Evolutionary conservation across 2,888 invertebrate genomes (phyloP).

Genomic region (Calliphora vomitoria): DNA sequence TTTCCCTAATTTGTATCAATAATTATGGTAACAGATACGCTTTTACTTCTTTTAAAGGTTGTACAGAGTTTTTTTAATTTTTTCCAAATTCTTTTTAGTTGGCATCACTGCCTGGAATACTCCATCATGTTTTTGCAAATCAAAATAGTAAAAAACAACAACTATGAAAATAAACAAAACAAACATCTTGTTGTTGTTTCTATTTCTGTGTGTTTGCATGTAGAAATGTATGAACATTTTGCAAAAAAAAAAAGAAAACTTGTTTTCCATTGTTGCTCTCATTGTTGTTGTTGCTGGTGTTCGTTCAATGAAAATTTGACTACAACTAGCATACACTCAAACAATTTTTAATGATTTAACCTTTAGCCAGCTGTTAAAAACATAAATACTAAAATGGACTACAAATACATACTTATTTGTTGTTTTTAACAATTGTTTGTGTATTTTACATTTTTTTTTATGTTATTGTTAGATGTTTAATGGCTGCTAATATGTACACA

Average conservation of each 20-base stretch:
- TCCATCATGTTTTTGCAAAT: not conserved
- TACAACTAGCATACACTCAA: not conserved
- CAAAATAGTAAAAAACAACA: not conserved
- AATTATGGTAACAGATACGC: no score
- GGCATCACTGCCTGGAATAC: not conserved
- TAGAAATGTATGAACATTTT: no score
- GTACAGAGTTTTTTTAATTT: no score
- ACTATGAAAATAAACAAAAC: not conserved
- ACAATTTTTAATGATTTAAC: conserved; percentile 46
- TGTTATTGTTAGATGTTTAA: not conserved
- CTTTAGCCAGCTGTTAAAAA: conserved; percentile 25
- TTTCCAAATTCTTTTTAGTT: no score
- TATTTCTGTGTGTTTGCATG: not conserved
- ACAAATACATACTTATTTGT: not conserved
- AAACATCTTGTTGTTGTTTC: not conserved
- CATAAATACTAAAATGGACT: not conserved
- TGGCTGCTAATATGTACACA: not conserved
- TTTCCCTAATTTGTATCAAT: no score
- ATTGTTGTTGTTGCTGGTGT: not conserved
- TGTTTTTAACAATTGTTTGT: conserved; percentile 15
- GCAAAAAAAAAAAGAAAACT: not conserved
- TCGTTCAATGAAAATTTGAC: conserved; percentile 21
- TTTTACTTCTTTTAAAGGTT: no score
- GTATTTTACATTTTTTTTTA: not conserved
- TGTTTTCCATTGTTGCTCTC: conserved; percentile 16